phyloP scores from a whole-genome alignment of 2,113 vertebrate species.

The Echinops telfairi region DNA sequence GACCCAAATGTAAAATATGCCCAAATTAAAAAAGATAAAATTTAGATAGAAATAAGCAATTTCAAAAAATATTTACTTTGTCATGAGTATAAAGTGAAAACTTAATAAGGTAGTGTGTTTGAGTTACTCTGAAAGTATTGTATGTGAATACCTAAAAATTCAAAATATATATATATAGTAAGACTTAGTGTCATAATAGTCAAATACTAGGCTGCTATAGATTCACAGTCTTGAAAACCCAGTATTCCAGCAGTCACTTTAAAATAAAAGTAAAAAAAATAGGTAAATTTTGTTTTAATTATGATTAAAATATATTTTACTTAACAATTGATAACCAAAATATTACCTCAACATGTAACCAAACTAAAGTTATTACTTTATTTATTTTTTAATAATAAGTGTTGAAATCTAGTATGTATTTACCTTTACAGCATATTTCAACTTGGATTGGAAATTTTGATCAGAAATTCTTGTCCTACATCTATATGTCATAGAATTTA shows the following conservation, averaged over 20 bases:
- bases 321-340: background rate
- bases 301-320: too few relatives aligned
- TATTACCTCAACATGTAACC: too few relatives aligned
- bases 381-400: background rate
- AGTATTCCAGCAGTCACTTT: too few relatives aligned
- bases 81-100: background rate
- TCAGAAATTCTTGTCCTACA: too few relatives aligned
- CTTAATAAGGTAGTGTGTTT: background rate
- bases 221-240: too few relatives aligned
- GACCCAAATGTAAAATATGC: background rate
- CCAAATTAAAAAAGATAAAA: background rate
- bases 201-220: background rate
- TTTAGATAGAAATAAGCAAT: conserved; percentile 7
- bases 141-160: background rate
- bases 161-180: background rate
- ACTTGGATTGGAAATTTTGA: too few relatives aligned
- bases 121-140: background rate
- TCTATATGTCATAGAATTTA: too few relatives aligned
- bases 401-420: background rate
- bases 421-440: too few relatives aligned
- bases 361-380: too few relatives aligned
- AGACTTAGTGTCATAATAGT: background rate
- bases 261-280: too few relatives aligned
- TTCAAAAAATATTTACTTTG: background rate
- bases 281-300: too few relatives aligned